Percentiles rank a stretch among this genome's conserved stretches.
These are phyloP conservation scores for Eubasilissa regina DNA, from an alignment of 1,140 invertebrate species.

Conservation along the genomic window DNA sequence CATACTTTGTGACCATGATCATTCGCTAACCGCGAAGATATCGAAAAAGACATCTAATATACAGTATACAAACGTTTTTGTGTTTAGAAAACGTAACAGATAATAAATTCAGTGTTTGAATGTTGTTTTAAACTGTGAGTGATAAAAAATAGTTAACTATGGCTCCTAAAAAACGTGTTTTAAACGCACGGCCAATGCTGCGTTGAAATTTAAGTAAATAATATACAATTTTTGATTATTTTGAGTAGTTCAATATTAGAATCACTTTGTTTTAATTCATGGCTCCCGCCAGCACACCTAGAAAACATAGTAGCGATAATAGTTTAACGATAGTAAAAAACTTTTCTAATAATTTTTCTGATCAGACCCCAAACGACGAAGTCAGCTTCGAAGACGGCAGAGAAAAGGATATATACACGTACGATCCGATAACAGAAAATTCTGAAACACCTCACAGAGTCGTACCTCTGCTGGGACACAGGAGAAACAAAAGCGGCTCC, in stretches of 20 bases:
- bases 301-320: constrained; percentile 52
- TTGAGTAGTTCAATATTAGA: constrained; percentile 8
- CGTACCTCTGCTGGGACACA: constrained; percentile 46
- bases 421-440: constrained; percentile 45
- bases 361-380: constrained; percentile 13
- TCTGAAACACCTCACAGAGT: constrained; percentile 44
- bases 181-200: background rate
- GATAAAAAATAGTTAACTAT: background rate
- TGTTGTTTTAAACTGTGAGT: background rate
- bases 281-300: constrained; percentile 51
- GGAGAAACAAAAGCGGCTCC: constrained; percentile 52
- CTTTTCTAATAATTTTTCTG: background rate
- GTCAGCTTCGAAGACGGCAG: background rate
- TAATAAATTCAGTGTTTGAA: background rate
- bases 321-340: constrained; percentile 11
- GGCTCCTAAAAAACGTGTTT: background rate
- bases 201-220: background rate
- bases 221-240: constrained; percentile 7
- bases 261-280: constrained; percentile 42
- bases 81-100: background rate
- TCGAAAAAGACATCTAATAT: background rate
- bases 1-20: constrained; percentile 12
- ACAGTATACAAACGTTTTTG: too few species aligned
- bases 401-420: constrained; percentile 50
- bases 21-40: constrained; percentile 14